Conservation (phyloP, 2,797 vertebrate genomes). For the Propithecus perrieri region DNA sequence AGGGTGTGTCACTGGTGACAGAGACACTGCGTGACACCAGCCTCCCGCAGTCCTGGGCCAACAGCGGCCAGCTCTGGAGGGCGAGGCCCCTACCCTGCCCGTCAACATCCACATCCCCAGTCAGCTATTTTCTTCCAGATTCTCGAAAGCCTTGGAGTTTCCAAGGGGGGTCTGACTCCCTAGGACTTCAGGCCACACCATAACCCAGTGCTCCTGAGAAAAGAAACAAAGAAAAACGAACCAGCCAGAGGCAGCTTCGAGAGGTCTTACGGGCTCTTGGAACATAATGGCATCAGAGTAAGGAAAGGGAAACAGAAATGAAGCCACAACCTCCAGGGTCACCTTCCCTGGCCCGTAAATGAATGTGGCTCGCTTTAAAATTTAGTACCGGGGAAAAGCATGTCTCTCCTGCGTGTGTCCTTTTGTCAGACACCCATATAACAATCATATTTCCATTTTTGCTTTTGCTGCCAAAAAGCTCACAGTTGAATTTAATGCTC, state of each 20-base stretch:
- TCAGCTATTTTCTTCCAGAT: not conserved
- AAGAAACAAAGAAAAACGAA: not conserved
- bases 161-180: not conserved
- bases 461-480: slow-evolving; percentile 58
- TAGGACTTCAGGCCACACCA: not conserved
- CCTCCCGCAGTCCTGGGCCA: not conserved
- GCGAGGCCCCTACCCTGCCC: rapidly evolving
- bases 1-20: not conserved
- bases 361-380: slow-evolving; percentile 45
- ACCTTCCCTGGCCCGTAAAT: not conserved
- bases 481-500: slow-evolving; percentile 61
- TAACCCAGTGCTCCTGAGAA: not conserved
- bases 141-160: not conserved
- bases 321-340: not conserved
- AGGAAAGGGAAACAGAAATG: not conserved
- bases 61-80: not conserved
- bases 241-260: not conserved
- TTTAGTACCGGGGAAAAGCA: not conserved
- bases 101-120: not conserved
- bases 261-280: rapidly evolving
- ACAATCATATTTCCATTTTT: slow-evolving; percentile 51
- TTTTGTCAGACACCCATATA: slow-evolving; percentile 24
- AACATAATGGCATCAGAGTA: not conserved
- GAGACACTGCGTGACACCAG: rapidly evolving
- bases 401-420: slow-evolving; percentile 4